These are phyloP conservation scores for Podarcis lilfordi DNA, from an alignment of 2,797 vertebrate genomes.

Conservation along the genomic window DNA sequence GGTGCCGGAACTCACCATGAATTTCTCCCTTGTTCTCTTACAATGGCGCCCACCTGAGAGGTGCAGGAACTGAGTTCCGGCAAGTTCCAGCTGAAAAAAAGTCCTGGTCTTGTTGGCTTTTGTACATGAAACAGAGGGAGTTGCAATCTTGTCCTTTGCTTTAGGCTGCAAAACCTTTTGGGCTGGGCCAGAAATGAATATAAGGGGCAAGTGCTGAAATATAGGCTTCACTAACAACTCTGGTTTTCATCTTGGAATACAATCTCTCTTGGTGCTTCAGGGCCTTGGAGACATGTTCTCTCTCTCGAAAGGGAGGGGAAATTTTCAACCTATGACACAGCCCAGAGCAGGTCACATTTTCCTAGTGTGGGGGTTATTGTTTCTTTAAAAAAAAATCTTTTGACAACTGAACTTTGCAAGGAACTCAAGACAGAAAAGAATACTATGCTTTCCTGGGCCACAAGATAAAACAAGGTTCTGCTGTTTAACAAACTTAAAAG, in stretches of 20 bases:
- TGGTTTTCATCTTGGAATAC: background rate
- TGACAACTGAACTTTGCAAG: constrained; percentile 35
- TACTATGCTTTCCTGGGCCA: background rate
- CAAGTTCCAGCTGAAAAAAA: too few relatives aligned
- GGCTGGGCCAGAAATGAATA: too few relatives aligned
- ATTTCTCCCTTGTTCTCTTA: too few relatives aligned
- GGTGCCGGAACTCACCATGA: too few relatives aligned
- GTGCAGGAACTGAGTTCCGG: too few relatives aligned
- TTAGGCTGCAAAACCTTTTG: too few relatives aligned
- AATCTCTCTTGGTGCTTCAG: background rate
- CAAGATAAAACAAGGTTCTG: constrained; percentile 5
- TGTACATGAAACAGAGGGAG: too few relatives aligned
- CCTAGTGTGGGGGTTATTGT: background rate
- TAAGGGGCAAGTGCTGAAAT: background rate
- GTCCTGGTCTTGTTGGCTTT: too few relatives aligned
- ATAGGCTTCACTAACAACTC: background rate
- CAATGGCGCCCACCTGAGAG: too few relatives aligned
- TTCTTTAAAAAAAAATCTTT: constrained; percentile 20
- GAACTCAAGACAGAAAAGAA: constrained; percentile 44
- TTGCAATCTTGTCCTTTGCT: too few relatives aligned
- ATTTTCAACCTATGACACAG: background rate
- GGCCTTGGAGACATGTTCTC: background rate
- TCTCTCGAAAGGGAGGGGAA: background rate
- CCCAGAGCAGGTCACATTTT: constrained; percentile 9
- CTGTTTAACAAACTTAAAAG: constrained; percentile 24